phyloP scores from a whole-genome alignment of 2,113 vertebrate species.

The Octodon degus region DNA sequence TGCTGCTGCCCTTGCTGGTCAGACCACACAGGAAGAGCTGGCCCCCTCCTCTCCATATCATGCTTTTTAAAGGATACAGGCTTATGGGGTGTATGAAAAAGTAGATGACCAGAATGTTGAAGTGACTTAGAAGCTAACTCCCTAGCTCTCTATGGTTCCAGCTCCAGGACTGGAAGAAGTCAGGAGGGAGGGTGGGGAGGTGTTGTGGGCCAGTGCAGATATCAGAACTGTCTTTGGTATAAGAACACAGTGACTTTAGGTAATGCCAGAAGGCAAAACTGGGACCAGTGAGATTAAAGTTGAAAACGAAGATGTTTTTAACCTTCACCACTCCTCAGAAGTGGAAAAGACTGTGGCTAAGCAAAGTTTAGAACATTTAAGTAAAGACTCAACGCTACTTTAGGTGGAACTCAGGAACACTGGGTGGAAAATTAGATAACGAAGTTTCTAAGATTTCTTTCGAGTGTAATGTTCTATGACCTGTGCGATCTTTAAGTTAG shows the following conservation, averaged over 20 bases:
- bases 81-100: background rate
- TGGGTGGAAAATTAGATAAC: background rate
- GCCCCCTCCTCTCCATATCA: background rate
- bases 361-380: background rate
- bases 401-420: slow-evolving; percentile 23
- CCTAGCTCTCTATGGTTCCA: background rate
- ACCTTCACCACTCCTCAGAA: slow-evolving; percentile 3
- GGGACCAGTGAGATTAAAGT: background rate
- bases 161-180: background rate
- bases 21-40: slow-evolving; percentile 33
- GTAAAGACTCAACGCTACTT: background rate
- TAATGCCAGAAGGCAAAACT: background rate
- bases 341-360: background rate
- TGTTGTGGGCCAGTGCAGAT: background rate
- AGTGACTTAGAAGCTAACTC: slow-evolving; percentile 20
- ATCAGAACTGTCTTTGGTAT: background rate
- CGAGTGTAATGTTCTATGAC: background rate
- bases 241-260: background rate
- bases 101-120: slow-evolving; percentile 43
- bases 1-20: background rate
- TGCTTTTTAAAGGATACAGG: slow-evolving; percentile 11
- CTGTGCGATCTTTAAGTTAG: background rate
- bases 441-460: background rate
- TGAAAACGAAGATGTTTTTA: background rate
- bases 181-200: background rate